These are phyloP conservation scores for Echinops telfairi DNA, from an alignment of 2,113 vertebrate species.

Conservation along the genomic window DNA sequence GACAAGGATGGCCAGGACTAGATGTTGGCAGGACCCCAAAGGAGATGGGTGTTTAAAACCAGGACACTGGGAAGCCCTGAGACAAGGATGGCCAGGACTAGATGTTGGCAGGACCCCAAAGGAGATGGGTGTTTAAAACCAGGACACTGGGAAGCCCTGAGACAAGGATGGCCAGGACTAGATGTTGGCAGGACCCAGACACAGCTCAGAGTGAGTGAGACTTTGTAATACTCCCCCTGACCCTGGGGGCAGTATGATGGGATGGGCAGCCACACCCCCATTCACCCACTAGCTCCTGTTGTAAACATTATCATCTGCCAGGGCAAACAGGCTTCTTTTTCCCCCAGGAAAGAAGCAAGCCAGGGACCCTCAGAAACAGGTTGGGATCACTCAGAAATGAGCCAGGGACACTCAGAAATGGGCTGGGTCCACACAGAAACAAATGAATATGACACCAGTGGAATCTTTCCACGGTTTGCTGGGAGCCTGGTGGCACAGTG, in stretches of 20 bases:
- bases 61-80: neutral
- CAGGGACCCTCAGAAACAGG: too few species aligned
- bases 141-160: neutral
- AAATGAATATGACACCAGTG: neutral
- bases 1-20: neutral
- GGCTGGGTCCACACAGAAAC: constrained; percentile 45
- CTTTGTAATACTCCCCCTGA: neutral
- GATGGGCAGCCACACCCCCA: neutral
- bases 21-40: neutral
- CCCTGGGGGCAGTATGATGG: neutral
- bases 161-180: neutral
- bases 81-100: neutral
- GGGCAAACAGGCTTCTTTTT: too few species aligned
- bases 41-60: too few species aligned
- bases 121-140: too few species aligned
- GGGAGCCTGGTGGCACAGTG: too few species aligned
- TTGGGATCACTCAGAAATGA: neutral
- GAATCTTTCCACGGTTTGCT: neutral
- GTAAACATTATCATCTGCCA: neutral
- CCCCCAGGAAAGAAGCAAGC: too few species aligned
- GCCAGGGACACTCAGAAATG: neutral
- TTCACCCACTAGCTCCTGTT: neutral
- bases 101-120: neutral
- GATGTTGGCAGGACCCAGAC: neutral
- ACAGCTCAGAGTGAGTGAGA: neutral